These are phyloP conservation scores for Thysanoteuthis rhombus DNA, from an alignment of 2,888 invertebrate species.

Conservation along the genomic window DNA sequence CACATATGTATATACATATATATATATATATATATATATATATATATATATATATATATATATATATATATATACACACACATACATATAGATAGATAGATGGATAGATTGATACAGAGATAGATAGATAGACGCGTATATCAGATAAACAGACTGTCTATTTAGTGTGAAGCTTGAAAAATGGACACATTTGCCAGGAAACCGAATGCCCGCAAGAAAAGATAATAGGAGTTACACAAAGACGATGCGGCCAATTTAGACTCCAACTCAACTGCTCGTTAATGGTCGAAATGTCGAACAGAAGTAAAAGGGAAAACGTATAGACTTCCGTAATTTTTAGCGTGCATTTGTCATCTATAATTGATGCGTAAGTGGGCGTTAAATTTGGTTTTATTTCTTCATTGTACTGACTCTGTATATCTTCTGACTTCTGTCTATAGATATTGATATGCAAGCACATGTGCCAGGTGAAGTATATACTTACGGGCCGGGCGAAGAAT, in stretches of 20 bases:
- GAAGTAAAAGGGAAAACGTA: not conserved
- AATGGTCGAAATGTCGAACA: not conserved
- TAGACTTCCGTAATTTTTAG: not conserved
- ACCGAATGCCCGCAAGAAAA: not conserved
- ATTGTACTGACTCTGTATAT: not conserved
- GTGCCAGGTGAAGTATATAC: not conserved
- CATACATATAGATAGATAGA: not conserved
- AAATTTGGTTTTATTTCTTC: not conserved
- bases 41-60: not conserved
- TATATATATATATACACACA: not conserved
- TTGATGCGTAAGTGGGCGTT: not conserved
- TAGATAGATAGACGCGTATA: not conserved
- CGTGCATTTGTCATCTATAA: not conserved
- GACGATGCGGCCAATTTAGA: not conserved
- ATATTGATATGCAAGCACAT: not conserved
- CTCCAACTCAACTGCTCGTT: not conserved
- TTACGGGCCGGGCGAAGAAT: not conserved
- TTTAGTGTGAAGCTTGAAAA: not conserved
- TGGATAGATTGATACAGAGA: not conserved
- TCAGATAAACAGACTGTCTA: not conserved
- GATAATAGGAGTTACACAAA: not conserved
- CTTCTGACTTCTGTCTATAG: not conserved
- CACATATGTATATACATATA: not conserved
- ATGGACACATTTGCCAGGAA: not conserved
- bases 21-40: not conserved